Base-by-base conservation (phyloP, 2,797 vertebrate genomes). In the Numenius phaeopus region DNA sequence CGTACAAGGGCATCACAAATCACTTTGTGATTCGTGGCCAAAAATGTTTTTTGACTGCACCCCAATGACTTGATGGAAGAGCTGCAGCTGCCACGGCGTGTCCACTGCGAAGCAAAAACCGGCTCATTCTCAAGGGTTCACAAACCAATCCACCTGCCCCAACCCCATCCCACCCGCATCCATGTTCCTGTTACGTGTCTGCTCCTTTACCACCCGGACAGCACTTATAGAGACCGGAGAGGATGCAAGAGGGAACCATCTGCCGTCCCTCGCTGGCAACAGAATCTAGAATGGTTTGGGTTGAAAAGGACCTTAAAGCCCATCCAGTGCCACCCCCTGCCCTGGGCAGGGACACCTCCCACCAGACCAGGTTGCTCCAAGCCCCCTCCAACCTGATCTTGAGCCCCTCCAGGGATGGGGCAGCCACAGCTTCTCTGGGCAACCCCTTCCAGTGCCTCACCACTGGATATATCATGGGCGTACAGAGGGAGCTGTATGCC, bases 161-260 rank as follows among this genome's bases (percentile, higher is more conserved):
- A 0, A 62, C 0, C 62, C 40, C 66, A 32, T 34, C 62, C 49
- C 32, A 14, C 2, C 37, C 7, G 20, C 23, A 16, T 8, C 50
- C 11, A 0, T 2, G 6, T 3, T 11, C 3, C 5, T 2, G 16
- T 26, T 4, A 14, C 1, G 1, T 12, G 0, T 5, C 2, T 1
- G 17, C 6, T 11, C 66, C 66, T 55, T 12, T 12, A 10, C 22
- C 42, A 49, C 4, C 12, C n/a, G 2, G 52, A 65, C 37, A 61
- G 30, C 32, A 14, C 57, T n/a, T 37, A 23, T 4, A 24, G 11
- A 65, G 62, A 61, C 2, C 0, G 3, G 37, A 37, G 57, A 65
- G 20, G 57, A 40, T 8, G 42, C 7, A 4, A 7, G 26, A 87
- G 37, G 44, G 77, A 69, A 23, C 42, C 4, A 4, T 24, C 69